Evolutionary conservation across 2,888 invertebrate genomes (phyloP).

Genomic region (Steinernema hermaphroditum): DNA sequence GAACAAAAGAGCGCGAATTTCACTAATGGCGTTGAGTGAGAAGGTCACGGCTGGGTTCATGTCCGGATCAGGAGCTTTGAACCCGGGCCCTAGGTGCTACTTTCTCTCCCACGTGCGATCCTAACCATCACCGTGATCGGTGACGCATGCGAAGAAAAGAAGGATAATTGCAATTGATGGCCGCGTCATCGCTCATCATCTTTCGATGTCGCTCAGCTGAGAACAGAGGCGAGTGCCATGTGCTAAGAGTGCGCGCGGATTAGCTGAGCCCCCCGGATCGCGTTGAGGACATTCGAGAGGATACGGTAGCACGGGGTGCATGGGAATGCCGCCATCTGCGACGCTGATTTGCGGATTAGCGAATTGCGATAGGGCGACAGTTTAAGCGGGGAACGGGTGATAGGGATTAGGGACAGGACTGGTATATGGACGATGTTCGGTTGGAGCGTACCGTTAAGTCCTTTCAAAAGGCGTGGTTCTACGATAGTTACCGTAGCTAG

Average conservation of each 20-base stretch:
- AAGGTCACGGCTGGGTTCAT: neutral
- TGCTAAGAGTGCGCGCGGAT: conserved; percentile 6
- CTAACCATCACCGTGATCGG: neutral
- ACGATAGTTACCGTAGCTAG: too few species aligned
- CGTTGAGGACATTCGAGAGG: too few species aligned
- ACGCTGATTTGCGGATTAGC: too few species aligned
- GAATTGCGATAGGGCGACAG: too few species aligned
- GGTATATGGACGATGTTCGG: too few species aligned
- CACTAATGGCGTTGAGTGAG: conserved; percentile 1
- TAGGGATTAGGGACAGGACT: too few species aligned
- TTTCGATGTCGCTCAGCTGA: neutral
- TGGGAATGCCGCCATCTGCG: neutral
- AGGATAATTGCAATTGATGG: neutral
- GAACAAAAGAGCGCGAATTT: neutral
- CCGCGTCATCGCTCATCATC: conserved; percentile 2
- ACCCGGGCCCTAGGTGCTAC: neutral
- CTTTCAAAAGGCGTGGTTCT: too few species aligned
- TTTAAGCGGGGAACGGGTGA: too few species aligned
- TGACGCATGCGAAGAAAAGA: conserved; percentile 1
- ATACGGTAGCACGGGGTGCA: neutral
- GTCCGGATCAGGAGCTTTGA: neutral
- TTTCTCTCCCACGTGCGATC: neutral
- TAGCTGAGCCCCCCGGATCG: conserved; percentile 7
- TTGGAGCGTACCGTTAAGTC: too few species aligned
- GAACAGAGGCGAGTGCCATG: neutral